phyloP scores from a whole-genome alignment of 2,888 invertebrate genomes.

The Nasonia oneida region DNA sequence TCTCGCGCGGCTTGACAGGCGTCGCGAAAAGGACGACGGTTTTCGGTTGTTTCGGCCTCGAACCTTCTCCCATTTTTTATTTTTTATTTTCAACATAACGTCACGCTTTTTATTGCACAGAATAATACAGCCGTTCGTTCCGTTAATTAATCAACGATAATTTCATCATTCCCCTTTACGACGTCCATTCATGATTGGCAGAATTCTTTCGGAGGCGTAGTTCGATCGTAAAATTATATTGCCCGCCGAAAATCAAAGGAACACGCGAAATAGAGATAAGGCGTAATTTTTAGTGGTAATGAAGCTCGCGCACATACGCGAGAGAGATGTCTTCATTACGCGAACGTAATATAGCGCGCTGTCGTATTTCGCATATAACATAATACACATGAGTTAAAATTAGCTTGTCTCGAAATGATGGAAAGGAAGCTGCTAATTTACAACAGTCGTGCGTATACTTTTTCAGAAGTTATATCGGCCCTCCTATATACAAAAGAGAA shows the following conservation, averaged over 20 bases:
- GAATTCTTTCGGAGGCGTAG: not conserved
- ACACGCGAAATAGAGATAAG: not conserved
- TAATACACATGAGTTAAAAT: conserved; percentile 23
- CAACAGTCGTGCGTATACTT: not conserved
- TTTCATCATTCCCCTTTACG: not conserved
- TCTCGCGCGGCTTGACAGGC: conserved; percentile 16
- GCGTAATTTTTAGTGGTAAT: conserved; percentile 24
- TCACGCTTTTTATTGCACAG: not conserved
- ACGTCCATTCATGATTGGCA: not conserved
- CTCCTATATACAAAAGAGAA: conserved; percentile 13
- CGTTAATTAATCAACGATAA: not conserved
- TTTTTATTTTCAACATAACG: conserved; percentile 9
- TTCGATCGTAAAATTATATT: not conserved
- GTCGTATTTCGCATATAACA: conserved; percentile 17
- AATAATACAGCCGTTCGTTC: too few species aligned
- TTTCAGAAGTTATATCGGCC: not conserved
- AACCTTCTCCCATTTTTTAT: not conserved
- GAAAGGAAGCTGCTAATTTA: conserved; percentile 53
- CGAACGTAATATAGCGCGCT: conserved; percentile 32
- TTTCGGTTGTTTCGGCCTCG: not conserved
- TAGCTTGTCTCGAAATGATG: conserved; percentile 26
- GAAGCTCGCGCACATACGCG: not conserved
- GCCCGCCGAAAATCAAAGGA: not conserved
- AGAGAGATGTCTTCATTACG: conserved; percentile 31
- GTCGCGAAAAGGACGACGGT: not conserved